Conservation (phyloP, 2,888 invertebrate species). For the Apotomis capreana region DNA sequence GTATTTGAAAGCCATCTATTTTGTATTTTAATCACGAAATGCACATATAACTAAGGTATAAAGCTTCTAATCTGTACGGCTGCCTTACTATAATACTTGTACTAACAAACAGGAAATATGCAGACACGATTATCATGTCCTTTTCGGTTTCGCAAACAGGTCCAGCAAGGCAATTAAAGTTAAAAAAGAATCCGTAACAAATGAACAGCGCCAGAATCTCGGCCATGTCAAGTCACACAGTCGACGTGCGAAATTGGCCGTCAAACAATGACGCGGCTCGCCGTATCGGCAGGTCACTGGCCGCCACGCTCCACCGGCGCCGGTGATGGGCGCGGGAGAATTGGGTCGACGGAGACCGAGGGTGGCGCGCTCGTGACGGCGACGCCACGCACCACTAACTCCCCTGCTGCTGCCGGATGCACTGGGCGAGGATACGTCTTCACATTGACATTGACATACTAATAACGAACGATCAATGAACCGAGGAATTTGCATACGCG, state of each 20-base stretch:
- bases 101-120: no score
- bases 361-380: conserved; percentile 50
- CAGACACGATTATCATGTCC: no score
- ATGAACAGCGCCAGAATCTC: conserved; percentile 20
- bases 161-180: not conserved
- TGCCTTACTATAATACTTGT: no score
- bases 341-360: conserved; percentile 41
- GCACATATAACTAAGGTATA: no score
- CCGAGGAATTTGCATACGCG: not conserved
- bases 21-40: no score
- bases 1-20: no score
- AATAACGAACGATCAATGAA: not conserved
- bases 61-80: no score
- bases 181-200: conserved; percentile 8
- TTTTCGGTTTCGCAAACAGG: no score
- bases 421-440: not conserved
- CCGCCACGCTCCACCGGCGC: conserved; percentile 46
- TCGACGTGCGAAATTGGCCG: conserved; percentile 28
- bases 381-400: conserved; percentile 64
- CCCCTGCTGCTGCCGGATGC: conserved; percentile 14
- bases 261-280: conserved; percentile 31
- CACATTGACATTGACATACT: conserved; percentile 28
- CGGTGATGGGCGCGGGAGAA: conserved; percentile 41
- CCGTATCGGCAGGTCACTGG: conserved; percentile 45
- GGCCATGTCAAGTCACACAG: conserved; percentile 26